A percentile compares a stretch with the other conserved stretches of the same genome.
Evolutionary conservation across 2,797 vertebrate species (phyloP).

Genomic region (Pygocentrus nattereri): DNA sequence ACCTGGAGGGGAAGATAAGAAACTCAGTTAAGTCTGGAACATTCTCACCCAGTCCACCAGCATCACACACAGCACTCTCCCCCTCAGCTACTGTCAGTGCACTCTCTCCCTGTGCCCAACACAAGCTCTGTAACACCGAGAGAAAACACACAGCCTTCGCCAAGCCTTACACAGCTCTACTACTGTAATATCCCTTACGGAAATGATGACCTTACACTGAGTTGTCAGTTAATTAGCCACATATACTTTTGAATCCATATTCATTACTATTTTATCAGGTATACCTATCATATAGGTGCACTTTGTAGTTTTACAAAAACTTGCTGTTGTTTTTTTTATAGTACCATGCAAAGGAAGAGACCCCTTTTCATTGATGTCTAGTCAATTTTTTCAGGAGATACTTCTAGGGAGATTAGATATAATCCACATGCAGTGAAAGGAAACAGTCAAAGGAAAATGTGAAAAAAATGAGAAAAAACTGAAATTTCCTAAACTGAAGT

Average conservation of each 20-base stretch:
- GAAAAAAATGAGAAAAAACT: no score
- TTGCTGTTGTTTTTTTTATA: not conserved
- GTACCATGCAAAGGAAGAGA: no score
- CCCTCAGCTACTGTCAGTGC: constrained; percentile 25
- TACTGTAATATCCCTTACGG: not conserved
- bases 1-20: constrained; percentile 66
- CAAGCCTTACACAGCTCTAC: not conserved
- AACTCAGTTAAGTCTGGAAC: constrained; percentile 20
- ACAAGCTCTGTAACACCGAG: not conserved
- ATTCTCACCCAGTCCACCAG: constrained; percentile 23
- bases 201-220: not conserved
- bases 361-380: no score
- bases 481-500: no score
- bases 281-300: not conserved
- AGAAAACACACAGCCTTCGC: not conserved
- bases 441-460: no score
- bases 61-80: constrained; percentile 20
- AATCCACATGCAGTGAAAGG: no score
- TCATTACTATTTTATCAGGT: not conserved
- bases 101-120: not conserved
- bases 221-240: not conserved
- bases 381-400: no score
- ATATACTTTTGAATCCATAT: not conserved
- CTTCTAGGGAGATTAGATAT: no score
- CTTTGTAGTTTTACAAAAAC: not conserved